A percentile compares a stretch with the other conserved stretches of the same genome.
Evolutionary conservation across 2,888 invertebrate species (phyloP).

Genomic region (Trissolcus japonicus): DNA sequence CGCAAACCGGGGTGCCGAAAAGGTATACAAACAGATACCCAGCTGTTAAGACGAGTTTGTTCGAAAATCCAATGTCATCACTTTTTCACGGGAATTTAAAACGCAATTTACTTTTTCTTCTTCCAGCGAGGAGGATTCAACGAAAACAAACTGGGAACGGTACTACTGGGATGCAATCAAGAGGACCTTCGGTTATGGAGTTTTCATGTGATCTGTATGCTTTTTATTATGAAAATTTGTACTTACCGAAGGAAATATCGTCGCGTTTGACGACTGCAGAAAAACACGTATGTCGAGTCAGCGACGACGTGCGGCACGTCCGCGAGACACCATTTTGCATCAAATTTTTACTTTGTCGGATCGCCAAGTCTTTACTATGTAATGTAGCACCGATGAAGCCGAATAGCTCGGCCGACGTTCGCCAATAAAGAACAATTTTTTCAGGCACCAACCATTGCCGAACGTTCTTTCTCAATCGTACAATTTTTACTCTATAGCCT

Average conservation of each 20-base stretch:
- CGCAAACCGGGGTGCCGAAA: slow-evolving; percentile 90
- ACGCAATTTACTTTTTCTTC: slow-evolving; percentile 9
- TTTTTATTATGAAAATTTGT: slow-evolving; percentile 59
- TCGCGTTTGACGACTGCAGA: slow-evolving; percentile 29
- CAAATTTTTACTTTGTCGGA: slow-evolving; percentile 33
- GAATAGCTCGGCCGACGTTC: slow-evolving; percentile 7
- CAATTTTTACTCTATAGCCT: background rate
- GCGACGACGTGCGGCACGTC: slow-evolving; percentile 12
- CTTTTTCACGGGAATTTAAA: background rate
- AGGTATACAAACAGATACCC: slow-evolving; percentile 71
- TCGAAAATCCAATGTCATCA: slow-evolving; percentile 70
- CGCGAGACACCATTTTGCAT: slow-evolving; percentile 37
- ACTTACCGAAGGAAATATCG: slow-evolving; percentile 61
- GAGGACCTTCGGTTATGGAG: slow-evolving; percentile 92
- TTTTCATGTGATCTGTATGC: slow-evolving; percentile 77
- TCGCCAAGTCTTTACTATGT: slow-evolving; percentile 5
- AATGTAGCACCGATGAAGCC: slow-evolving; percentile 30
- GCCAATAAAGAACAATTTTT: slow-evolving; percentile 30
- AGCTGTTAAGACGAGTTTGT: background rate
- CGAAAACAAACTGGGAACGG: slow-evolving; percentile 91
- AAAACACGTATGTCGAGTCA: slow-evolving; percentile 13
- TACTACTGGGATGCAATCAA: slow-evolving; percentile 98
- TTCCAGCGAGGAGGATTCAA: slow-evolving; percentile 84
- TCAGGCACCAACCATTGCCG: slow-evolving; percentile 16
- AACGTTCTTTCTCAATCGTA: slow-evolving; percentile 6